Percentiles rank a stretch among this genome's conserved stretches.
Conservation (phyloP, 2,888 invertebrate species). For the Ochlodes sylvanus region DNA sequence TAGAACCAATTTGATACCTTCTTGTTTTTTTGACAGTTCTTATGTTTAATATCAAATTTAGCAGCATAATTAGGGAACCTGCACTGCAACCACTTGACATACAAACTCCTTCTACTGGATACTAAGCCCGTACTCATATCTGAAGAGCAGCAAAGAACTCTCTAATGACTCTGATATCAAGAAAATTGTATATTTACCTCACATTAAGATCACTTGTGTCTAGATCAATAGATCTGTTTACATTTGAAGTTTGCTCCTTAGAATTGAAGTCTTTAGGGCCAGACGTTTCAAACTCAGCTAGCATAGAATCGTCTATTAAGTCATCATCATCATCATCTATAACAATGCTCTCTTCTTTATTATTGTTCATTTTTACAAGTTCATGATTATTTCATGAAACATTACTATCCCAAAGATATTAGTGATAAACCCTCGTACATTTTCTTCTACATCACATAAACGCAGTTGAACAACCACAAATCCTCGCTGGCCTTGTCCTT, state of each 20-base stretch:
- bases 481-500: no score
- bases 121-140: background rate
- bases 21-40: no score
- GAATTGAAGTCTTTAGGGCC: conserved; percentile 53
- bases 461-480: no score
- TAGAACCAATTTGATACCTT: no score
- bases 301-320: conserved; percentile 72
- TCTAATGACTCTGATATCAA: no score
- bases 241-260: conserved; percentile 47
- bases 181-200: conserved; percentile 55
- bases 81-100: no score
- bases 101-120: no score
- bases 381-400: background rate
- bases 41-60: no score
- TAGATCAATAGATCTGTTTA: conserved; percentile 53
- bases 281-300: conserved; percentile 69
- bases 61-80: no score
- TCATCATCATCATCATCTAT: conserved; percentile 65
- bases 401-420: no score
- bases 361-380: conserved; percentile 11
- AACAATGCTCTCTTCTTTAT: background rate
- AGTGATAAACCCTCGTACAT: no score
- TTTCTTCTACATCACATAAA: no score
- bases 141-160: background rate
- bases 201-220: conserved; percentile 63